These are phyloP conservation scores for Parus major DNA, from an alignment of 2,113 vertebrate genomes.

Conservation along the genomic window DNA sequence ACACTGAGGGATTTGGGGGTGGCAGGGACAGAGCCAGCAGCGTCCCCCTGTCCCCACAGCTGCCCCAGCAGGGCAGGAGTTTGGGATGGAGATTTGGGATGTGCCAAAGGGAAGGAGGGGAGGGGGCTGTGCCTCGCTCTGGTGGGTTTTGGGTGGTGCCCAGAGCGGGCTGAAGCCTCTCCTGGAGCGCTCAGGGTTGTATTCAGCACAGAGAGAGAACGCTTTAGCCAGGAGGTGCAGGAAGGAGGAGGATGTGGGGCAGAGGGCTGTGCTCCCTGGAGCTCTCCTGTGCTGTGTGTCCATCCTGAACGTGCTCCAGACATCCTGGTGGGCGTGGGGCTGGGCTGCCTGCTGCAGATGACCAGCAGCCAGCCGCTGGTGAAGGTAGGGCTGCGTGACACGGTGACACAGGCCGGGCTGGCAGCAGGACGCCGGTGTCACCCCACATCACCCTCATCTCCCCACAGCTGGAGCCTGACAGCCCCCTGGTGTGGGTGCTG, in stretches of 20 bases:
- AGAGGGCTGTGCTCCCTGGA: accelerated
- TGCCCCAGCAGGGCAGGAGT: accelerated
- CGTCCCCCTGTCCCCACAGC: not conserved
- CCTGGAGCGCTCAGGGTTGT: not conserved
- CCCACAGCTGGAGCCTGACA: slow-evolving; percentile 83
- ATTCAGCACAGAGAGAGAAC: not conserved
- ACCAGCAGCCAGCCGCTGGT: slow-evolving; percentile 66
- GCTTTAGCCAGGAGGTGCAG: not conserved
- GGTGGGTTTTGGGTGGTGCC: not conserved
- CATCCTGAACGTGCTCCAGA: slow-evolving; percentile 78
- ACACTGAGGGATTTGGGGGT: not conserved
- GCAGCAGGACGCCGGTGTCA: accelerated
- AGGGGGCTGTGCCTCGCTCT: not conserved
- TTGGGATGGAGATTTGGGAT: not conserved
- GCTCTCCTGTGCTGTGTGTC: not conserved
- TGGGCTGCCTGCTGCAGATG: slow-evolving; percentile 89
- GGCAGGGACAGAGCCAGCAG: not conserved
- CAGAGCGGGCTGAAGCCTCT: not conserved
- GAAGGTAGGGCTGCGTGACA: slow-evolving; percentile 69
- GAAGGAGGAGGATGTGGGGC: accelerated
- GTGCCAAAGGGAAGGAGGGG: not conserved
- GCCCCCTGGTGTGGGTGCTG: slow-evolving; percentile 89
- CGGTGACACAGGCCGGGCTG: accelerated
- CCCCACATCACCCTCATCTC: accelerated
- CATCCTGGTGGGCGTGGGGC: slow-evolving; percentile 90